These are phyloP conservation scores for Orthosia incerta DNA, from an alignment of 2,888 invertebrate genomes.

Conservation along the genomic window DNA sequence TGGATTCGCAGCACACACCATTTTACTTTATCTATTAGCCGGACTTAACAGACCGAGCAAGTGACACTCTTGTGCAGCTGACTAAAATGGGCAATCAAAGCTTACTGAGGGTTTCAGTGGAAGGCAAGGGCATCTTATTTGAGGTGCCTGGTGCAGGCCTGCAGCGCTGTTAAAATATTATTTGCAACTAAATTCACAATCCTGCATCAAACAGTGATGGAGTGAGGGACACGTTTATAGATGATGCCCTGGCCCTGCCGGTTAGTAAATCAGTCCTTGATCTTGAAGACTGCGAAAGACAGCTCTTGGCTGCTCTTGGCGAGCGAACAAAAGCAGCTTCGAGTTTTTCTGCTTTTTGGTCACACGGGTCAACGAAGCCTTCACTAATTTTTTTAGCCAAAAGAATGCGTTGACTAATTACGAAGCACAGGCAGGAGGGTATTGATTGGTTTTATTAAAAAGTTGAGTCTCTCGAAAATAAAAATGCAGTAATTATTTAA, in stretches of 20 bases:
- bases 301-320: no score
- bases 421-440: not conserved
- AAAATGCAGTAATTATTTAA: not conserved
- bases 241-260: no score
- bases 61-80: no score
- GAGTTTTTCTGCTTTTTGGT: not conserved
- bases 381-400: not conserved
- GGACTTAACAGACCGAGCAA: no score
- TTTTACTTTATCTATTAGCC: no score
- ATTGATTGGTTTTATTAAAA: not conserved
- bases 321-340: not conserved
- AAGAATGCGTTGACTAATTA: not conserved
- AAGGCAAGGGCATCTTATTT: not conserved
- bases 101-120: not conserved
- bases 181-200: not conserved
- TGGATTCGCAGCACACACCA: no score
- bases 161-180: no score
- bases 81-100: no score
- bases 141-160: not conserved
- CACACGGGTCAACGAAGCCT: slow-evolving; percentile 2
- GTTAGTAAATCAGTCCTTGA: not conserved
- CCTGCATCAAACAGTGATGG: not conserved
- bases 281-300: no score
- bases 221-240: no score
- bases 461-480: not conserved